phyloP scores from a whole-genome alignment of 1,140 invertebrate genomes.

The Brachionus calyciflorus region DNA sequence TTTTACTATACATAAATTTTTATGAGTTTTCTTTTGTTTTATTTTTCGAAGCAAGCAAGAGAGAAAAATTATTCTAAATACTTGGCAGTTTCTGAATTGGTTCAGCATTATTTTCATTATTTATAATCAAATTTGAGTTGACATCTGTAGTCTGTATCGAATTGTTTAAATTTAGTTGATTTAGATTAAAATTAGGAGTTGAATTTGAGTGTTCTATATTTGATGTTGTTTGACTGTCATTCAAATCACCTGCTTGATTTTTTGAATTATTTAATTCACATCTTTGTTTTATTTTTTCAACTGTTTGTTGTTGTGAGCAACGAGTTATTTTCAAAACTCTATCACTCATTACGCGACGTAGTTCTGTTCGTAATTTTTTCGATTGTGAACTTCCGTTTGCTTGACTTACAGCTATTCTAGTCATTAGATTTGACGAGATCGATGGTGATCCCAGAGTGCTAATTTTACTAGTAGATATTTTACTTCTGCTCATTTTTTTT shows the following conservation, averaged over 20 bases:
- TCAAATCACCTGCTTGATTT: neutral
- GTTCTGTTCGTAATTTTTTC: constrained; percentile 10
- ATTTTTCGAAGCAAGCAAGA: too few species aligned
- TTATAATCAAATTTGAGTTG: neutral
- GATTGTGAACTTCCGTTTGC: neutral
- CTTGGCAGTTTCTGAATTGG: too few species aligned
- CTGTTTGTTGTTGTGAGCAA: constrained; percentile 28
- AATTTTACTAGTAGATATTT: neutral
- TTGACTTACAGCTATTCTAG: neutral
- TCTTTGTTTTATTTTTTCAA: constrained; percentile 18
- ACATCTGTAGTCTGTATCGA: neutral
- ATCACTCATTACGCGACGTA: constrained; percentile 25
- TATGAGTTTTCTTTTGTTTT: too few species aligned
- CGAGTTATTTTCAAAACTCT: constrained; percentile 28
- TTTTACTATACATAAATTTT: too few species aligned
- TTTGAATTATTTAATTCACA: constrained; percentile 12
- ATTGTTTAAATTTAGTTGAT: neutral
- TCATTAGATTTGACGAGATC: neutral
- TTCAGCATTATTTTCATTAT: neutral
- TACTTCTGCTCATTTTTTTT: neutral
- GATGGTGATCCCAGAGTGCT: neutral
- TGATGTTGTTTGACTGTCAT: neutral
- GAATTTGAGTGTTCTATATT: constrained; percentile 5
- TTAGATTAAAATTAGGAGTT: neutral
- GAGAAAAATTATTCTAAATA: too few species aligned